Evolutionary conservation across 1,140 invertebrate species (phyloP), one percentile per base, ranked within the genome.

Genomic region (Temnothorax nylanderi): DNA sequence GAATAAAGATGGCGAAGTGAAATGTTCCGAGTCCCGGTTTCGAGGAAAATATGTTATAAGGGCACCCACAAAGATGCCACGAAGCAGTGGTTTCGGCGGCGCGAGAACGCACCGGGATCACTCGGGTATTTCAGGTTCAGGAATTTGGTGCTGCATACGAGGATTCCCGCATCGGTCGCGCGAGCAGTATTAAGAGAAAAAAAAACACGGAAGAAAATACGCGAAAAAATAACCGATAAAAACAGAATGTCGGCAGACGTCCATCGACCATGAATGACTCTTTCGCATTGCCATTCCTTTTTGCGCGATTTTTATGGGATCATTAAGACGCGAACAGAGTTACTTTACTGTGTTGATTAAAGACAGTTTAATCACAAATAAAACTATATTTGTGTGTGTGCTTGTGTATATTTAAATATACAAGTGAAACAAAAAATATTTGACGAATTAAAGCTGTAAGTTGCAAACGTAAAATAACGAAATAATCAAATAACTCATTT

Each of bases 1-100:
- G 21, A n/a, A 60, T 51, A 44, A 89, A 86, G 75, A 88, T 86
- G 65, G 87, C 37, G 51, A 58, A 67, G 32, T 47, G 58, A 89
- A 87, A 78, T 74, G 62, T 87, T 90, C 77, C 84, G 75, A 87
- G 37, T 47, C 75, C 62, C 18, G 26, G 18, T 80, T 32, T 69
- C 69, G 13, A 74, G 71, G 67, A 87, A 89, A 87, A 88, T 85
- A 89, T 90, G 76, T 76, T 81, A 82, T 86, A 71, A 90, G 89
- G 76, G 64, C 88, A 89, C 54, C 54, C 80, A 89, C 89, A 89
- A 88, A 90, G 89, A 90, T 89, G 80, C 76, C 89, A 89, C 81
- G 72, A 41, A 75, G 69, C 71, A 60, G 72, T 67, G 41, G 64
- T 85, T 89, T 89, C 56, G 65, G 56, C 81, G 71, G 49, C 80